These are phyloP conservation scores for Drosophila bunnanda DNA, from an alignment of 2,888 invertebrate species.

Conservation along the genomic window DNA sequence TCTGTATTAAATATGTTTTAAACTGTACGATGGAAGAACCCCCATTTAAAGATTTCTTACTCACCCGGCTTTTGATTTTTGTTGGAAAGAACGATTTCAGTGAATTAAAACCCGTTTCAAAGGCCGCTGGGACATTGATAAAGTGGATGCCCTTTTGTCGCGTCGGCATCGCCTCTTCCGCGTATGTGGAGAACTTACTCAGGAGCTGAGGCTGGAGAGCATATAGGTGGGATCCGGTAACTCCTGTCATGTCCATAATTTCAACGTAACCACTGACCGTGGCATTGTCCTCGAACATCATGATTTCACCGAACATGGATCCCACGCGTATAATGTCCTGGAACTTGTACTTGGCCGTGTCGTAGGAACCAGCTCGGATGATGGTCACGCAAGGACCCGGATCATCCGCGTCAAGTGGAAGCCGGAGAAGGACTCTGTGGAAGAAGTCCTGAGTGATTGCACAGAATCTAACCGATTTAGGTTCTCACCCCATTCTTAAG, in stretches of 20 bases:
- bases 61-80: constrained; percentile 87
- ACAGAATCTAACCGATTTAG: too few species aligned
- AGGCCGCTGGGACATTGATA: constrained; percentile 87
- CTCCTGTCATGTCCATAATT: constrained; percentile 87
- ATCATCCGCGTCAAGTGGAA: constrained; percentile 82
- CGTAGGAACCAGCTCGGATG: constrained; percentile 86
- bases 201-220: constrained; percentile 87
- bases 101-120: constrained; percentile 87
- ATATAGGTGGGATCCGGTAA: constrained; percentile 86
- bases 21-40: too few species aligned
- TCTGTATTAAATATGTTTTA: constrained; percentile 81
- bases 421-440: constrained; percentile 73
- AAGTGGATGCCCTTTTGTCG: constrained; percentile 88
- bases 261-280: constrained; percentile 86
- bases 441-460: too few species aligned
- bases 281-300: constrained; percentile 88
- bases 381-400: constrained; percentile 86
- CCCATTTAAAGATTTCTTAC: constrained; percentile 45
- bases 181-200: constrained; percentile 86
- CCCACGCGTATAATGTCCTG: constrained; percentile 86
- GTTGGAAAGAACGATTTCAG: constrained; percentile 87
- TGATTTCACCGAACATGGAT: constrained; percentile 87
- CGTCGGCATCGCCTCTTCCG: constrained; percentile 88
- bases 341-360: constrained; percentile 85
- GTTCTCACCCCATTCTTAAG: constrained; percentile 78